Evolutionary conservation across 2,113 vertebrate genomes (phyloP).

Genomic region (Spheniscus mendiculus): DNA sequence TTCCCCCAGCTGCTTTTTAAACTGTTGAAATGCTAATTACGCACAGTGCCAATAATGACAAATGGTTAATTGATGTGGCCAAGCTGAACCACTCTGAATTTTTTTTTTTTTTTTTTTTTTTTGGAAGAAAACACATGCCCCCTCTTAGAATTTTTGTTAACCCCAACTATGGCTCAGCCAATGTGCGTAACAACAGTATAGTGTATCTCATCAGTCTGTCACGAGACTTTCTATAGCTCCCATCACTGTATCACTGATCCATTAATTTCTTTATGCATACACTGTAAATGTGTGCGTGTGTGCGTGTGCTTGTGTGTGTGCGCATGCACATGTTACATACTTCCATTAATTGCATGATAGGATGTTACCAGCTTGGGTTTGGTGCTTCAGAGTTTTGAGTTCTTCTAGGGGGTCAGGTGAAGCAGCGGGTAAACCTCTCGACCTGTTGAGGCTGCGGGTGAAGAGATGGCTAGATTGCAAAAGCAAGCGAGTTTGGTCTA

Average conservation of each 20-base stretch:
- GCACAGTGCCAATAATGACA: conserved; percentile 36
- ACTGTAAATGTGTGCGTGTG: conserved; percentile 38
- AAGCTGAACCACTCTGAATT: conserved; percentile 10
- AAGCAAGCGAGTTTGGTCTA: neutral
- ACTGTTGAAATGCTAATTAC: conserved; percentile 45
- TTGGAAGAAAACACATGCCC: neutral
- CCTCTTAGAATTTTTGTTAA: conserved; percentile 9
- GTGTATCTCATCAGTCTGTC: conserved; percentile 42
- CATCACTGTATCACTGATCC: conserved; percentile 60
- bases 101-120: neutral
- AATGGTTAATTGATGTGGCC: conserved; percentile 3
- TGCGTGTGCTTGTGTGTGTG: conserved; percentile 29
- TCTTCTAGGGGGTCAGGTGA: neutral
- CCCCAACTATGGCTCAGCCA: conserved; percentile 24
- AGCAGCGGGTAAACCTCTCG: neutral
- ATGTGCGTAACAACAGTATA: neutral
- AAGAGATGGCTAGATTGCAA: neutral
- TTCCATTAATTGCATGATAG: conserved; percentile 56
- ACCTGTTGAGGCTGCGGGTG: conserved; percentile 22
- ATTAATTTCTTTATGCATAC: conserved; percentile 65
- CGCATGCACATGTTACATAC: conserved; percentile 56
- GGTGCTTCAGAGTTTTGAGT: conserved; percentile 23
- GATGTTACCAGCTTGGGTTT: conserved; percentile 52
- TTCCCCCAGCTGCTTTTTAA: conserved; percentile 56
- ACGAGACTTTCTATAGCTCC: conserved; percentile 26